Evolutionary conservation across 2,797 vertebrate genomes (phyloP).

Genomic region (Cirrhinus molitorella): DNA sequence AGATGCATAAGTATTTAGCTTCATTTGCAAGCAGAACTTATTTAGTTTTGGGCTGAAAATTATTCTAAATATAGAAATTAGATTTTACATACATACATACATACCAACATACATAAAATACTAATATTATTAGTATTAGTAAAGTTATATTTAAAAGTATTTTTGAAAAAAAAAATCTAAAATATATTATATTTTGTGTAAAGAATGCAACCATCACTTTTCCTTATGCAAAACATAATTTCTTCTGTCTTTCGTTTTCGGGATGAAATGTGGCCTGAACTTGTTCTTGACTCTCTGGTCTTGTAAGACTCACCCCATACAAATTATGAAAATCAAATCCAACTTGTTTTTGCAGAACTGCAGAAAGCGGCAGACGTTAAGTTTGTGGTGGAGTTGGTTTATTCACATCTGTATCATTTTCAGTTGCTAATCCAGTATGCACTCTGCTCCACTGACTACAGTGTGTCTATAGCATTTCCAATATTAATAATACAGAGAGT

Average conservation of each 20-base stretch:
- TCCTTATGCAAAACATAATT: neutral
- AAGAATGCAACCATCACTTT: neutral
- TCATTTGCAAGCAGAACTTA: too few relatives aligned
- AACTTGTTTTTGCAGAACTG: conserved; percentile 21
- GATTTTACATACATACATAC: neutral
- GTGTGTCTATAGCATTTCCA: conserved; percentile 66
- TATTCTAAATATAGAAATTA: neutral
- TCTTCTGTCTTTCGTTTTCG: neutral
- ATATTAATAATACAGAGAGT: conserved; percentile 70
- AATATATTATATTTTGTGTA: neutral
- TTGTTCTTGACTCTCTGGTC: neutral
- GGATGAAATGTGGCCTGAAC: neutral
- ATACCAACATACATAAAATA: too few relatives aligned
- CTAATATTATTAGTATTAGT: too few relatives aligned
- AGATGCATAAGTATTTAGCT: too few relatives aligned
- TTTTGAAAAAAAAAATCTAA: too few relatives aligned
- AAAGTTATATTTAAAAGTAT: neutral
- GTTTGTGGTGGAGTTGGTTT: conserved; percentile 52
- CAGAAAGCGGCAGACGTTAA: conserved; percentile 26
- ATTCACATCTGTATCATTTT: conserved; percentile 64
- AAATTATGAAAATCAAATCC: neutral
- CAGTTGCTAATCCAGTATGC: conserved; percentile 63
- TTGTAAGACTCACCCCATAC: neutral
- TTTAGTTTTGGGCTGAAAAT: neutral
- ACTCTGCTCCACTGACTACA: conserved; percentile 64